Percentiles rank a stretch among this genome's conserved stretches.
These are phyloP conservation scores for Heliothis subflexa DNA, from an alignment of 1,140 invertebrate genomes.

Conservation along the genomic window DNA sequence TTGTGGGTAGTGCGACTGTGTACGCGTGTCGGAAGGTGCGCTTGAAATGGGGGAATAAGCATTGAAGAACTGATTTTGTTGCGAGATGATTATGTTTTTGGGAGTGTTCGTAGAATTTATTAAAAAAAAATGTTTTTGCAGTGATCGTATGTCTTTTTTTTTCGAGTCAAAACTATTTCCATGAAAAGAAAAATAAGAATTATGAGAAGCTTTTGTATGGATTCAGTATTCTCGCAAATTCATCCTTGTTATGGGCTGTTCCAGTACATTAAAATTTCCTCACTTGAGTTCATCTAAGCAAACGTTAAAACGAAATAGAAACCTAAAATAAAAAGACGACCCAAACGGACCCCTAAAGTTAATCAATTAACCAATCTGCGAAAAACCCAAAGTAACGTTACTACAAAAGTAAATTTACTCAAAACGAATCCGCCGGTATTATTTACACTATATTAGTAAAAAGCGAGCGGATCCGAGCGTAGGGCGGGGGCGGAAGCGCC, in stretches of 20 bases:
- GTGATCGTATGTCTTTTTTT: background rate
- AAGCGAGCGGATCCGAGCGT: constrained; percentile 35
- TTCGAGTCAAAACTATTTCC: background rate
- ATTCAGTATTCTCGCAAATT: no score
- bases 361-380: constrained; percentile 37
- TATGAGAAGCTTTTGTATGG: no score
- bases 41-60: background rate
- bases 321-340: background rate
- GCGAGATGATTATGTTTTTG: background rate
- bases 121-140: no score
- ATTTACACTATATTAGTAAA: constrained; percentile 51
- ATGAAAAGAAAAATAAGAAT: background rate
- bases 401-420: constrained; percentile 45
- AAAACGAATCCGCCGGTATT: constrained; percentile 46
- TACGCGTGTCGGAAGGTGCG: background rate
- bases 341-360: background rate
- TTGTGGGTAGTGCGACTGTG: background rate
- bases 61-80: background rate
- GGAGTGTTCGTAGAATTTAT: no score
- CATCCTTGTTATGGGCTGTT: no score
- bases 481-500: constrained; percentile 50
- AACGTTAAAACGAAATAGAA: background rate
- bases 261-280: background rate
- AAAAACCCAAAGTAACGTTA: constrained; percentile 10
- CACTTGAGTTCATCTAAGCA: background rate